These are phyloP conservation scores for Myathropa florea DNA, from an alignment of 2,888 invertebrate genomes.

Conservation along the genomic window DNA sequence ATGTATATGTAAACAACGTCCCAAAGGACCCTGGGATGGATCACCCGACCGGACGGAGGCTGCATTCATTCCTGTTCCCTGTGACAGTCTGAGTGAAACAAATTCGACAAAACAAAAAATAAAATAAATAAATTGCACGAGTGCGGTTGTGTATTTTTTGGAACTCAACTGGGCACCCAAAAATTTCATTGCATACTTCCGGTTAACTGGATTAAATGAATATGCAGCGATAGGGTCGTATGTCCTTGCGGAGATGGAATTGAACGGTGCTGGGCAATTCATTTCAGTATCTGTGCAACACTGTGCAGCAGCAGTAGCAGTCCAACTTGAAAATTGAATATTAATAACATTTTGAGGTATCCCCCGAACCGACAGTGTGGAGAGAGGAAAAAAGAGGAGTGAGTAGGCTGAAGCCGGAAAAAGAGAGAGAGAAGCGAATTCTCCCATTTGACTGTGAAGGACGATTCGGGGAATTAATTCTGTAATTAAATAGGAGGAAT, in stretches of 20 bases:
- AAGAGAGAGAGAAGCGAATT: background rate
- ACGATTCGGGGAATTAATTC: constrained; percentile 18
- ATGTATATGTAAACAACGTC: constrained; percentile 22
- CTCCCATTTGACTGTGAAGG: constrained; percentile 27
- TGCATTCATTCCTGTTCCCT: background rate
- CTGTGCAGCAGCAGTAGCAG: background rate
- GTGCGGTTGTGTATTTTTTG: background rate
- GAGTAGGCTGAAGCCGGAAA: background rate
- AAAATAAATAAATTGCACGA: background rate
- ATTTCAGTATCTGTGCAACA: background rate
- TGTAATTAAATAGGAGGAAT: constrained; percentile 40
- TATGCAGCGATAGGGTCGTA: constrained; percentile 25
- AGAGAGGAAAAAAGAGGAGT: background rate
- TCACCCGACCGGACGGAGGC: background rate
- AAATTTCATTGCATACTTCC: constrained; percentile 41
- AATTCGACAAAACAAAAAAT: background rate
- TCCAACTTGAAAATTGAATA: constrained; percentile 52
- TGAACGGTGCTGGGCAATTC: constrained; percentile 12
- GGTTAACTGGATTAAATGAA: constrained; percentile 49
- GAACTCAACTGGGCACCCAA: constrained; percentile 11
- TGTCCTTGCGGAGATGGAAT: background rate
- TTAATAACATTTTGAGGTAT: constrained; percentile 48
- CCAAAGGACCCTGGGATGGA: background rate
- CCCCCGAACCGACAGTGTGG: background rate
- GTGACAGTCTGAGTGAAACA: constrained; percentile 32